Conservation (phyloP, 2,888 invertebrate species). For the Apeira syringaria region DNA sequence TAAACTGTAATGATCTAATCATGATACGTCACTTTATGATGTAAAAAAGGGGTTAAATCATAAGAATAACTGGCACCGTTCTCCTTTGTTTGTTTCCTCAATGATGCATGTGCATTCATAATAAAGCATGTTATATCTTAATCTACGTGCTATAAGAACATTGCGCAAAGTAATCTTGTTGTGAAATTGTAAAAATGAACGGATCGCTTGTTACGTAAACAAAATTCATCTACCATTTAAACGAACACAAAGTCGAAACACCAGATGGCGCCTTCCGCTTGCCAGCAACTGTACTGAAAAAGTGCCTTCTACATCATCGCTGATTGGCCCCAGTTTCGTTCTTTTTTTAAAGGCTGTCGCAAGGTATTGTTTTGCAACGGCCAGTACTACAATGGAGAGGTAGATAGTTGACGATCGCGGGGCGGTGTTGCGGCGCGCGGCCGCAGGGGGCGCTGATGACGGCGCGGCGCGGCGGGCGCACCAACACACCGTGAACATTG, state of each 20-base stretch:
- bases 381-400: constrained; percentile 40
- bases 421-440: constrained; percentile 39
- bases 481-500: constrained; percentile 73
- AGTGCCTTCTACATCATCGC: constrained; percentile 29
- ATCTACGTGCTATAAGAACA: neutral
- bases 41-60: no score
- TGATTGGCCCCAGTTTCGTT: constrained; percentile 32
- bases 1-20: no score
- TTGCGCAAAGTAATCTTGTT: constrained; percentile 19
- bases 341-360: constrained; percentile 23
- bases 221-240: constrained; percentile 27
- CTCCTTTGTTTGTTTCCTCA: no score
- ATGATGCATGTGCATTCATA: no score
- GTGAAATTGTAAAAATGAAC: constrained; percentile 17
- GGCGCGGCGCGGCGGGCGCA: constrained; percentile 44
- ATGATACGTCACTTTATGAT: no score
- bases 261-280: constrained; percentile 38
- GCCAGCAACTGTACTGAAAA: constrained; percentile 25
- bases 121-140: neutral
- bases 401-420: constrained; percentile 35
- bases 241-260: constrained; percentile 20
- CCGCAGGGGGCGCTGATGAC: constrained; percentile 53
- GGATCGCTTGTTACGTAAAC: constrained; percentile 25
- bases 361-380: constrained; percentile 45
- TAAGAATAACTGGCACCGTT: no score